These are phyloP conservation scores for Hypena proboscidalis DNA, from an alignment of 2,888 invertebrate species.

Conservation along the genomic window DNA sequence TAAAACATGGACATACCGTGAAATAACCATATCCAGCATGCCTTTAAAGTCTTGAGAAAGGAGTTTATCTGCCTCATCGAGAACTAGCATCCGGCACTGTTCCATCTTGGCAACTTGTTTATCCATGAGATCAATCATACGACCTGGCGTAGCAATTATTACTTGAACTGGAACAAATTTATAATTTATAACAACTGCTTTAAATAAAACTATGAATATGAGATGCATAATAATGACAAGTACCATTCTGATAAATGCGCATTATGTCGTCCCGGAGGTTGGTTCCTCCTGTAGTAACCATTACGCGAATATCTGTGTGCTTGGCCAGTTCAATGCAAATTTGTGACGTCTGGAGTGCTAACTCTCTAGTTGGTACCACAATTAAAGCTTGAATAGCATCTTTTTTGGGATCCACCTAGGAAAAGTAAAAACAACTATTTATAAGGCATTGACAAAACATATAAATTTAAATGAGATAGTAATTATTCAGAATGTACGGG, in stretches of 20 bases:
- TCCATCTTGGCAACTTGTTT: constrained; percentile 97
- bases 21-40: constrained; percentile 99
- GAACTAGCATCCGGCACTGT: constrained; percentile 97
- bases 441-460: not conserved
- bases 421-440: constrained; percentile 12
- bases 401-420: constrained; percentile 91
- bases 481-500: constrained; percentile 41
- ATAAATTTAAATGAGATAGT: not conserved
- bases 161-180: constrained; percentile 91
- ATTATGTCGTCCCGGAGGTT: constrained; percentile 99
- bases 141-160: constrained; percentile 99
- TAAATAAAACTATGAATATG: not conserved
- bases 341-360: constrained; percentile 99
- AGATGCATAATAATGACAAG: too few species aligned
- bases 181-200: not conserved
- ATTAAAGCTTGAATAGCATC: constrained; percentile 98
- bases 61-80: constrained; percentile 99
- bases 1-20: constrained; percentile 58
- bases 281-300: constrained; percentile 99
- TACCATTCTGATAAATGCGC: constrained; percentile 99
- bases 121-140: constrained; percentile 99
- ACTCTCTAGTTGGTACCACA: constrained; percentile 99
- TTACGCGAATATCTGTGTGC: constrained; percentile 98
- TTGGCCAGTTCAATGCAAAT: constrained; percentile 99
- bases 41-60: constrained; percentile 99